A percentile compares a stretch with the other conserved stretches of the same genome.
phyloP scores from a whole-genome alignment of 2,113 vertebrate species.

The Solea solea region DNA sequence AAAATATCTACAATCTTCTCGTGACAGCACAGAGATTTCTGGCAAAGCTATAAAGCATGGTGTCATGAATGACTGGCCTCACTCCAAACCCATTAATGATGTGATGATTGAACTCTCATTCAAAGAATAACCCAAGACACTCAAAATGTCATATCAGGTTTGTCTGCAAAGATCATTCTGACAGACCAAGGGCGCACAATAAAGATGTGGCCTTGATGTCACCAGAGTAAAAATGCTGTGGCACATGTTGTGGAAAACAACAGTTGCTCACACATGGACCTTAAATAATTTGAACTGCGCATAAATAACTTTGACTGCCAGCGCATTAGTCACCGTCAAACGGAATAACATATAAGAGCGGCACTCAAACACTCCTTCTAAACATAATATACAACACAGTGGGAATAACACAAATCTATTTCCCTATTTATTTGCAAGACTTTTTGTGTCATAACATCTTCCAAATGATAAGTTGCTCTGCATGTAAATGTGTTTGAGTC shows the following conservation, averaged over 20 bases:
- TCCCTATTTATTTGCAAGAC: slow-evolving; percentile 27
- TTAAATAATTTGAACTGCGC: slow-evolving; percentile 33
- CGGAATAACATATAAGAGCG: slow-evolving; percentile 17
- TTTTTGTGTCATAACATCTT: slow-evolving; percentile 38
- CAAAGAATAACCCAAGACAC: slow-evolving; percentile 88
- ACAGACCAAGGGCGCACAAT: slow-evolving; percentile 87
- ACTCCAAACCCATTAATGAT: slow-evolving; percentile 94
- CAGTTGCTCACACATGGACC: slow-evolving; percentile 5
- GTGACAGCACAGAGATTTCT: slow-evolving; percentile 88
- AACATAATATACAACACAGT: slow-evolving; percentile 11
- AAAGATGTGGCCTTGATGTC: slow-evolving; percentile 74
- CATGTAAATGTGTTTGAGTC: slow-evolving; percentile 27
- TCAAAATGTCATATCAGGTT: slow-evolving; percentile 95
- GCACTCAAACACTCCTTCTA: slow-evolving; percentile 26
- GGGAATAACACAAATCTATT: slow-evolving; percentile 16
- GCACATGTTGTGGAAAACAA: slow-evolving; percentile 12
- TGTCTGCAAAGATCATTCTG: slow-evolving; percentile 86
- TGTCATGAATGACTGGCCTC: slow-evolving; percentile 95
- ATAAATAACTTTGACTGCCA: slow-evolving; percentile 52
- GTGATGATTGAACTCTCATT: slow-evolving; percentile 95
- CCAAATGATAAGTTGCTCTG: slow-evolving; percentile 37
- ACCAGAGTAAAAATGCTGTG: slow-evolving; percentile 2
- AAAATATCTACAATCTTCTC: slow-evolving; percentile 95
- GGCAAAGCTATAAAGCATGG: slow-evolving; percentile 88
- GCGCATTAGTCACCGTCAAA: slow-evolving; percentile 52